Evolutionary conservation across 2,888 invertebrate species (phyloP).

Genomic region (Alloplasta piceator): DNA sequence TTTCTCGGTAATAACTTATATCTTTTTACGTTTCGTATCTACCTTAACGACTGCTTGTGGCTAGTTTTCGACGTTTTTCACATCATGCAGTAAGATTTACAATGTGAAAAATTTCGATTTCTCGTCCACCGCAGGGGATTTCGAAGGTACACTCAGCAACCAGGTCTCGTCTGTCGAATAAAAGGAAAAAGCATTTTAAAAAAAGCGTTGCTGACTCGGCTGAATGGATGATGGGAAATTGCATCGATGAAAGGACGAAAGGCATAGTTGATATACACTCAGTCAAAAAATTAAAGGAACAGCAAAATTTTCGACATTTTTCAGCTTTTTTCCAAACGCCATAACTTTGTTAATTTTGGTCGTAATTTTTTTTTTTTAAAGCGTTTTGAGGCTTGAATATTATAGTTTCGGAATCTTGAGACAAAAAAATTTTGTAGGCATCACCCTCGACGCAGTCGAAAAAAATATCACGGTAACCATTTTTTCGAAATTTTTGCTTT

Average conservation of each 20-base stretch:
- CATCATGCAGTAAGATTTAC: conserved; percentile 99
- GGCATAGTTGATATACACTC: no score
- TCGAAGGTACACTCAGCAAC: conserved; percentile 85
- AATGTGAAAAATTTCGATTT: conserved; percentile 96
- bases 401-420: no score
- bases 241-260: conserved; percentile 38
- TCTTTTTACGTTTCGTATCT: conserved; percentile 88
- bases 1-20: neutral
- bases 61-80: conserved; percentile 96
- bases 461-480: no score
- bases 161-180: conserved; percentile 47
- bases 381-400: no score
- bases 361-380: no score
- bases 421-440: no score
- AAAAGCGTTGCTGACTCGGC: conserved; percentile 83
- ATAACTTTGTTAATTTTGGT: no score
- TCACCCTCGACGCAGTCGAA: no score
- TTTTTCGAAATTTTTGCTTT: no score
- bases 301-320: no score
- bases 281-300: no score
- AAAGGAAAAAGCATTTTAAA: neutral
- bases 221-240: conserved; percentile 63
- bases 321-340: no score
- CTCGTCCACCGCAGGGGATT: conserved; percentile 93
- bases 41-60: conserved; percentile 98